Percentiles rank a stretch among this genome's conserved stretches.
Conservation (phyloP, 2,888 invertebrate species). For the Amiota mariae region DNA sequence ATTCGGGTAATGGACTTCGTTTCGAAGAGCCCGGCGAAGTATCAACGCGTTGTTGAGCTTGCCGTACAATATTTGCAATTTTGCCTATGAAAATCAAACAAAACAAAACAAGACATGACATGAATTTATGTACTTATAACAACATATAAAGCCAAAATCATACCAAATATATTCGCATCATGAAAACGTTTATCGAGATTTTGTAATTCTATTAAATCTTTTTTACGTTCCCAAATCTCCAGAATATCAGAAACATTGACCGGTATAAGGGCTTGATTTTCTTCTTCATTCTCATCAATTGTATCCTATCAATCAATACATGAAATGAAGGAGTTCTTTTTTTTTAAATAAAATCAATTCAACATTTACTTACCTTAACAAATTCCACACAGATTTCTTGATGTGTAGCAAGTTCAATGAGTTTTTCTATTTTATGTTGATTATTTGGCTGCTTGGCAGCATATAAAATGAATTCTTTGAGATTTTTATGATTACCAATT, state of each 20-base stretch:
- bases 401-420: conserved; percentile 65
- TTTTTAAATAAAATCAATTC: neutral
- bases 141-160: too few relatives aligned
- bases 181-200: conserved; percentile 68
- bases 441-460: conserved; percentile 71
- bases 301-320: neutral
- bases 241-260: conserved; percentile 68
- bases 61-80: conserved; percentile 71
- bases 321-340: neutral
- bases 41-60: conserved; percentile 63
- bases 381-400: conserved; percentile 67
- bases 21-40: conserved; percentile 39
- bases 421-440: conserved; percentile 67
- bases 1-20: conserved; percentile 65
- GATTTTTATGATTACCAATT: conserved; percentile 42
- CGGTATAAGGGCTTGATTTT: conserved; percentile 51
- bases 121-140: too few relatives aligned
- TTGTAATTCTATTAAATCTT: conserved; percentile 66
- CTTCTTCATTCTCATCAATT: neutral
- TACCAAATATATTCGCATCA: conserved; percentile 71
- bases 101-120: too few relatives aligned
- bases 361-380: conserved; percentile 59
- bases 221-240: conserved; percentile 68
- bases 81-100: conserved; percentile 59
- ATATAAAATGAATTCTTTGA: conserved; percentile 67